phyloP scores from a whole-genome alignment of 2,113 vertebrate species.

The Barnardius zonarius region DNA sequence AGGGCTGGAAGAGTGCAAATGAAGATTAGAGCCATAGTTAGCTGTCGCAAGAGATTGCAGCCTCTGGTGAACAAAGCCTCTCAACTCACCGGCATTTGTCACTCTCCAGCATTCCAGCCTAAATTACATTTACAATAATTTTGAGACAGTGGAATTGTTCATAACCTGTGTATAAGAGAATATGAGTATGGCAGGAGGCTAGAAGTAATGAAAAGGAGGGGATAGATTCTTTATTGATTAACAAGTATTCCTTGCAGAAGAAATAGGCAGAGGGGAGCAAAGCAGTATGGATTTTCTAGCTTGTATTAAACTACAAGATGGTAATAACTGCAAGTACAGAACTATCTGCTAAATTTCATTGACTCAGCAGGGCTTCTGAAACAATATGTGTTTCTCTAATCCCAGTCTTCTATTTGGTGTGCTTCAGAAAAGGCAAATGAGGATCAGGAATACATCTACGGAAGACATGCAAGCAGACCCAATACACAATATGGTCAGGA shows the following conservation, averaged over 20 bases:
- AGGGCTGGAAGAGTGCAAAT: slow-evolving; percentile 57
- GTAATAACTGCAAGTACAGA: slow-evolving; percentile 41
- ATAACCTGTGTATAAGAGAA: not conserved
- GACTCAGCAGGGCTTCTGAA: slow-evolving; percentile 30
- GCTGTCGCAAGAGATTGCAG: slow-evolving; percentile 45
- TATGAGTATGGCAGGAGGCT: not conserved
- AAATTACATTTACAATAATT: slow-evolving; percentile 34
- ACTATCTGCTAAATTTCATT: slow-evolving; percentile 1
- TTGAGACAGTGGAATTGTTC: slow-evolving; percentile 18
- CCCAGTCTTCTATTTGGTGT: not conserved
- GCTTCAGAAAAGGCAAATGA: not conserved
- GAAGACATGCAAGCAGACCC: not conserved
- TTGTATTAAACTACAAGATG: slow-evolving; percentile 24
- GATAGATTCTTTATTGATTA: slow-evolving; percentile 40
- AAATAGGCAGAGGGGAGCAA: slow-evolving; percentile 13
- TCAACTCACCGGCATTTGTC: slow-evolving; percentile 27
- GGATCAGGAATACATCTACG: not conserved
- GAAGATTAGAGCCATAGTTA: slow-evolving; percentile 57
- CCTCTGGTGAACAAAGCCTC: slow-evolving; percentile 37
- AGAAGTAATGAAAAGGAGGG: not conserved
- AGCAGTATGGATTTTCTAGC: slow-evolving; percentile 38
- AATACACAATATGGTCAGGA: not conserved
- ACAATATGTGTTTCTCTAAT: slow-evolving; percentile 35
- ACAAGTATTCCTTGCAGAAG: slow-evolving; percentile 17
- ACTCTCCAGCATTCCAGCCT: slow-evolving; percentile 7